Conservation (phyloP, 2,888 invertebrate species). For the Sympetrum striolatum region DNA sequence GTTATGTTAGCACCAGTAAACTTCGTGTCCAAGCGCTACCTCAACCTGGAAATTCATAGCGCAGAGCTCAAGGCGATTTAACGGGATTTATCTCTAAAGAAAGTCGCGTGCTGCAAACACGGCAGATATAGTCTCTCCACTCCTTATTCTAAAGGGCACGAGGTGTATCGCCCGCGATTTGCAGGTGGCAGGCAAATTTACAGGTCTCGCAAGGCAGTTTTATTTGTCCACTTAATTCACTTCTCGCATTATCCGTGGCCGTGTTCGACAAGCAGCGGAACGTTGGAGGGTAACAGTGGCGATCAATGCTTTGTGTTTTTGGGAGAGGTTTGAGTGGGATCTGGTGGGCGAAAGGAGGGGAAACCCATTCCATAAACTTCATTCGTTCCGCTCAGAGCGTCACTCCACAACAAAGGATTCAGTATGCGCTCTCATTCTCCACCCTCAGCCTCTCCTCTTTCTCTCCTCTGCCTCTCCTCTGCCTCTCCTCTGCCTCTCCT, state of each 20-base stretch:
- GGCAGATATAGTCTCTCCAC: not conserved
- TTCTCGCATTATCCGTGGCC: not conserved
- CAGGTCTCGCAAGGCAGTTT: not conserved
- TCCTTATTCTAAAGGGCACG: not conserved
- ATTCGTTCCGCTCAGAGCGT: not conserved
- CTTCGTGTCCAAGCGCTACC: no score
- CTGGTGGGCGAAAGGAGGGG: not conserved
- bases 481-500: no score
- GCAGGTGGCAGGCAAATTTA: not conserved
- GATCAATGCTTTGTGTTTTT: not conserved
- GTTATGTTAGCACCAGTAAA: no score
- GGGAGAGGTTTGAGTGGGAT: not conserved
- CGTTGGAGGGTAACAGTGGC: not conserved
- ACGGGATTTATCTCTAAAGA: no score
- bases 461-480: not conserved
- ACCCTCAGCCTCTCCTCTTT: not conserved
- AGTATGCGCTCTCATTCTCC: not conserved
- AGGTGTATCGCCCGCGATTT: not conserved
- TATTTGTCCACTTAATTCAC: not conserved
- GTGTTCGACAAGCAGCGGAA: not conserved
- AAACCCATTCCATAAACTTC: not conserved
- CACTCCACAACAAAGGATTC: not conserved
- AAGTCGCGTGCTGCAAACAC: no score
- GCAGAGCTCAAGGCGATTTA: no score
- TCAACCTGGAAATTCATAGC: no score